A percentile compares a stretch with the other conserved stretches of the same genome.
Evolutionary conservation across 2,113 vertebrate genomes (phyloP).

Genomic region (Ellobius talpinus): DNA sequence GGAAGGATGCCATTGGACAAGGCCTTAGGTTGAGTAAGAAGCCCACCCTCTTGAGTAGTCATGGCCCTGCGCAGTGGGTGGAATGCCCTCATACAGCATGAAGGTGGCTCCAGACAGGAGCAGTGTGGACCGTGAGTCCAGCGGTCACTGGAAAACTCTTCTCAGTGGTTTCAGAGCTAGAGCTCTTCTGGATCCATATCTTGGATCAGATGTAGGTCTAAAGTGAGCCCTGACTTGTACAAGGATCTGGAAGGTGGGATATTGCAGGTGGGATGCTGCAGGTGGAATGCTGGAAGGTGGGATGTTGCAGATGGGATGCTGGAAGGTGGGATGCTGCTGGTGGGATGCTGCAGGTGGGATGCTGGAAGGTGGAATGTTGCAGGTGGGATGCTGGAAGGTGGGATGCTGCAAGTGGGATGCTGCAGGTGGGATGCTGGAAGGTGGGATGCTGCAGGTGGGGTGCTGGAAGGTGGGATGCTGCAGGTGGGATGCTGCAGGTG

Average conservation of each 20-base stretch:
- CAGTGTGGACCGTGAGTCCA: no score
- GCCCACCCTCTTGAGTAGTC: background rate
- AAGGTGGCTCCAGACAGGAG: background rate
- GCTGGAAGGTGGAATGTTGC: rapidly evolving
- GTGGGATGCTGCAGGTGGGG: rapidly evolving
- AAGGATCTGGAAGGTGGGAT: background rate
- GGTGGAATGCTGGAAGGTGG: rapidly evolving
- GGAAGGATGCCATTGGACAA: background rate
- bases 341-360: rapidly evolving
- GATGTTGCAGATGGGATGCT: rapidly evolving
- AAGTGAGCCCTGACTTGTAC: rapidly evolving
- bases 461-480: no score
- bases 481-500: no score
- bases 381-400: rapidly evolving
- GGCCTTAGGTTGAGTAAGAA: rapidly evolving
- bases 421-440: no score
- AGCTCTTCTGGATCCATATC: no score
- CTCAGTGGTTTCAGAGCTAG: rapidly evolving
- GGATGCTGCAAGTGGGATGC: rapidly evolving
- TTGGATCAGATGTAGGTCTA: rapidly evolving
- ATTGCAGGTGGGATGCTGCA: rapidly evolving
- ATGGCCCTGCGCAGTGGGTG: rapidly evolving
- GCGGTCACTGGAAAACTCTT: rapidly evolving
- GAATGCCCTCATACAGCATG: no score
- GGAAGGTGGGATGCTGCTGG: no score